phyloP scores from a whole-genome alignment of 2,797 vertebrate species.

The Sylvia borin region DNA sequence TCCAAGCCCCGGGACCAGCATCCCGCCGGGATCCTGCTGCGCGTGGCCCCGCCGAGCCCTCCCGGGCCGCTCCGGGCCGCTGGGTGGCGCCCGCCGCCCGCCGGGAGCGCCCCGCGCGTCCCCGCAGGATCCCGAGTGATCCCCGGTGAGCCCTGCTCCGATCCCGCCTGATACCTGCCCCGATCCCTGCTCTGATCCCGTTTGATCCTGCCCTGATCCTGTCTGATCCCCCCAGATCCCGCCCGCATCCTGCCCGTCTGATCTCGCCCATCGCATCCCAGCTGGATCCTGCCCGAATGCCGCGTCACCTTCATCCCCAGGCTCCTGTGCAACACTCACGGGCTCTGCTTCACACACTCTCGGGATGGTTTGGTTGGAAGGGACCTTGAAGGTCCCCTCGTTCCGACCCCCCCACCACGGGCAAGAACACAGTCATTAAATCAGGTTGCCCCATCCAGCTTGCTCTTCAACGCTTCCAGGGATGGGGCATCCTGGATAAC shows the following conservation, averaged over 20 bases:
- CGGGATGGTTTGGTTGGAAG: background rate
- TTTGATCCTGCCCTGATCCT: no score
- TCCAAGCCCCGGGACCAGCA: accelerated
- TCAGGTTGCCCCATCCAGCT: accelerated
- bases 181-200: no score
- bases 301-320: accelerated
- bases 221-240: background rate
- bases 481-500: background rate
- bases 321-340: accelerated
- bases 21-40: background rate
- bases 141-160: no score
- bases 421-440: background rate
- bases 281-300: accelerated
- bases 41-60: background rate
- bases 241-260: no score
- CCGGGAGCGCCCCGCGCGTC: background rate
- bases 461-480: background rate
- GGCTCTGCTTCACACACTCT: background rate
- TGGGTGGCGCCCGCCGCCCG: background rate
- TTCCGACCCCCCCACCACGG: accelerated
- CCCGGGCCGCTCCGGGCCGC: background rate
- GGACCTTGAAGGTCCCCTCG: background rate
- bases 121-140: no score
- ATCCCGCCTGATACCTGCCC: no score
- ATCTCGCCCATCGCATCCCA: accelerated